These are phyloP conservation scores for Amazona vittata DNA, from an alignment of 2,113 vertebrate genomes.

Conservation along the genomic window DNA sequence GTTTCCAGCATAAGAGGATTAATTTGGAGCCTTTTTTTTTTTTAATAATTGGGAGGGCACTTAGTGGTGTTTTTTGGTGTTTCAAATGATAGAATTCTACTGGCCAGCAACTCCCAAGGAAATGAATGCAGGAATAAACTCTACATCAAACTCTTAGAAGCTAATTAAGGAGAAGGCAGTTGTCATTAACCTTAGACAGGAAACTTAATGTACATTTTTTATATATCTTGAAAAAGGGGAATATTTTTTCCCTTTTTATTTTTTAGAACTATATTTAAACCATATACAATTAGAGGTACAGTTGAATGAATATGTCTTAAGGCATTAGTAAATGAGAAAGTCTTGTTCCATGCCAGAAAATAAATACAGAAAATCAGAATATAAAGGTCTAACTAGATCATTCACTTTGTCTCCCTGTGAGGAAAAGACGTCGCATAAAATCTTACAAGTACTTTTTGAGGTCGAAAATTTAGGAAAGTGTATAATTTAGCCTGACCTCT, in stretches of 20 bases:
- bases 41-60: fast-evolving
- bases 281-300: not conserved
- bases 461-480: not conserved
- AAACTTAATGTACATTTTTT: not conserved
- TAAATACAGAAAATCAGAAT: not conserved
- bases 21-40: not conserved
- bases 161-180: fast-evolving
- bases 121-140: not conserved
- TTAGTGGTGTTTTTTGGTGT: not conserved
- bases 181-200: not conserved
- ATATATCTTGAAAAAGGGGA: not conserved
- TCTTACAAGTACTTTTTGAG: not conserved
- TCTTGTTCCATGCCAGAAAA: not conserved
- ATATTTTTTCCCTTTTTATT: not conserved
- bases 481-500: not conserved
- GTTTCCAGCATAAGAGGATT: not conserved
- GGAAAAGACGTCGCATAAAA: not conserved
- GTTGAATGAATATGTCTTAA: not conserved
- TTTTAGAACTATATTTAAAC: not conserved
- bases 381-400: not conserved
- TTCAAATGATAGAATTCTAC: not conserved
- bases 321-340: not conserved
- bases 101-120: not conserved
- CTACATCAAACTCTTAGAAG: not conserved
- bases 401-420: not conserved